Evolutionary conservation across 2,797 vertebrate genomes (phyloP), one percentile per base, ranked within the genome.

Genomic region (Ambastaia sidthimunki): DNA sequence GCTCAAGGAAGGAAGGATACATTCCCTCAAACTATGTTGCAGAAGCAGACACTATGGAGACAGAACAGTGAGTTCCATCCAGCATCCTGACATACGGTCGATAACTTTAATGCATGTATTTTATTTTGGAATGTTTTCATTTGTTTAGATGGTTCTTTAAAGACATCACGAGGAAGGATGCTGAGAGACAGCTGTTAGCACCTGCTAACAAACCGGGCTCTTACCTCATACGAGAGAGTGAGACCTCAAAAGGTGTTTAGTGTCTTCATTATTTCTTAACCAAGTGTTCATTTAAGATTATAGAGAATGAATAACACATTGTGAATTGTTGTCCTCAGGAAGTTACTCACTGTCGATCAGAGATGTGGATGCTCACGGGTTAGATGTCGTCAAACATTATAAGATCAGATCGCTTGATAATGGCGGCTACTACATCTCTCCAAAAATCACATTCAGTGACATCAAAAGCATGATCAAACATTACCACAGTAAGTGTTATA

Each of bases 11-110:
- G 85, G 96, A 96, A 90, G 98, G 98, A 44, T 98, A 95, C 91
- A 96, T 99, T 84, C 98, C 98, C 0, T 98, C 95, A 82, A 99
- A 99, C 88, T 99, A 98, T 0, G 96, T 99, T 3, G 97, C 94
- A 74, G 93, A 96, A 89, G 92, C 89, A 52, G 93, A 99, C 92
- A 98, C 96, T 15, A 90, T 99, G 88, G 98, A 99, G 91, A 98
- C 96, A 0, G 96, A 99, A 87, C 95, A 96, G 98, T 99, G 89
- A 92, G 97, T 95, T 74, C 2, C 6, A 13, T 57, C 13, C 10
- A 1, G 62, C 70, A 74, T 50, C 16, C 47, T 37, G 74, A 87
- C 66, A 41, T 44, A 16, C 59, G 74, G 84, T 74, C 84, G 83
- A 87, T 87, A 85, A 84, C 75, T 68, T 41, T 3, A 11, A 1